phyloP scores from a whole-genome alignment of 1,140 invertebrate genomes.

The Ectropis grisescens region DNA sequence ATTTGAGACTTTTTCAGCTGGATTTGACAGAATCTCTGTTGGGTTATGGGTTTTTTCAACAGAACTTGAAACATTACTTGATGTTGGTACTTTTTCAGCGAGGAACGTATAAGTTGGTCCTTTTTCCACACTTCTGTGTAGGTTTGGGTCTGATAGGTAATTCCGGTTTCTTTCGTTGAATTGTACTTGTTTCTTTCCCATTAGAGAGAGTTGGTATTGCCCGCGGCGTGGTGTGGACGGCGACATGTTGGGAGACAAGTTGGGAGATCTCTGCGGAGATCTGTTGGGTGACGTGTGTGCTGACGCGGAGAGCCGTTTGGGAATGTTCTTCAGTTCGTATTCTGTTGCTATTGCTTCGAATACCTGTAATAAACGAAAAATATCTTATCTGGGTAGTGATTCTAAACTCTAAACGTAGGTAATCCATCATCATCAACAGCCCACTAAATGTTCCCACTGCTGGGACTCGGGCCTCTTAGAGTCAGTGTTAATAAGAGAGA shows the following conservation, averaged over 20 bases:
- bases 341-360: conserved; percentile 59
- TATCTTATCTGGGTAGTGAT: too few relatives aligned
- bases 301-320: conserved; percentile 25
- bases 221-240: conserved; percentile 32
- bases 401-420: too few relatives aligned
- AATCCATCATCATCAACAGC: too few relatives aligned
- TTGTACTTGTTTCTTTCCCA: conserved; percentile 37
- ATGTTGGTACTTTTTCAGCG: too few relatives aligned
- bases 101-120: not conserved
- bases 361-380: conserved; percentile 37
- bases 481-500: too few relatives aligned
- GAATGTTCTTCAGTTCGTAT: conserved; percentile 44
- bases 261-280: conserved; percentile 36
- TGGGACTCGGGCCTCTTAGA: too few relatives aligned
- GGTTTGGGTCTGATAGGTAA: conserved; percentile 44
- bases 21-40: too few relatives aligned
- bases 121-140: conserved; percentile 18
- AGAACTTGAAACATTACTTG: too few relatives aligned
- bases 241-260: conserved; percentile 35
- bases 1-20: too few relatives aligned
- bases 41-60: too few relatives aligned
- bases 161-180: conserved; percentile 28
- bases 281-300: conserved; percentile 33
- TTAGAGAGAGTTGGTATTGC: conserved; percentile 48
- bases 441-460: too few relatives aligned